Percentiles rank a stretch among this genome's conserved stretches.
phyloP scores from a whole-genome alignment of 2,113 vertebrate species.

The Megaceryle maxima region DNA sequence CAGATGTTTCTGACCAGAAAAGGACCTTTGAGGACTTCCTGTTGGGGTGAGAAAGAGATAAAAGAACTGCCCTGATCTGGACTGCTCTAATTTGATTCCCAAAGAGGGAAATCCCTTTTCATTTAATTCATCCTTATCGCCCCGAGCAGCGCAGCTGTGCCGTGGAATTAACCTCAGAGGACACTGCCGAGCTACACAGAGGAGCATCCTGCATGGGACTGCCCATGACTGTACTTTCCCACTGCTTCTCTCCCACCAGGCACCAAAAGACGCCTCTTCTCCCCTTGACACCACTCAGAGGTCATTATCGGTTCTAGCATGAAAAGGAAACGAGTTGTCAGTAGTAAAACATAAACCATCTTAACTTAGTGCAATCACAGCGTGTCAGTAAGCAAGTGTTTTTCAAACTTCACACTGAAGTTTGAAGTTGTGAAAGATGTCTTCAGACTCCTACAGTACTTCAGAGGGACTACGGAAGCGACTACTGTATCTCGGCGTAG shows the following conservation, averaged over 20 bases:
- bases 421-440: neutral
- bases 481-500: neutral
- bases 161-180: constrained; percentile 47
- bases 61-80: constrained; percentile 42
- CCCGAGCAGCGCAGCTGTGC: constrained; percentile 67
- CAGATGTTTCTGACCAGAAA: constrained; percentile 43
- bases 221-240: constrained; percentile 49
- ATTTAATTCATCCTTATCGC: constrained; percentile 25
- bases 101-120: constrained; percentile 61
- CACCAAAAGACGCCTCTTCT: neutral
- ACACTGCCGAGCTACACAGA: constrained; percentile 30
- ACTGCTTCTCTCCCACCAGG: constrained; percentile 30
- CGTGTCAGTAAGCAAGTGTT: neutral
- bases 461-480: neutral
- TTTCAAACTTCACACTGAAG: neutral
- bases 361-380: neutral
- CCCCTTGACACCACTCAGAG: neutral
- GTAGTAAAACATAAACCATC: constrained; percentile 18
- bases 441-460: neutral
- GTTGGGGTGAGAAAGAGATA: constrained; percentile 34
- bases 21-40: constrained; percentile 12
- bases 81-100: constrained; percentile 47
- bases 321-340: neutral
- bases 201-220: constrained; percentile 44
- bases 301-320: constrained; percentile 5